These are phyloP conservation scores for Entelurus aequoreus DNA, from an alignment of 2,113 vertebrate species.

Conservation along the genomic window DNA sequence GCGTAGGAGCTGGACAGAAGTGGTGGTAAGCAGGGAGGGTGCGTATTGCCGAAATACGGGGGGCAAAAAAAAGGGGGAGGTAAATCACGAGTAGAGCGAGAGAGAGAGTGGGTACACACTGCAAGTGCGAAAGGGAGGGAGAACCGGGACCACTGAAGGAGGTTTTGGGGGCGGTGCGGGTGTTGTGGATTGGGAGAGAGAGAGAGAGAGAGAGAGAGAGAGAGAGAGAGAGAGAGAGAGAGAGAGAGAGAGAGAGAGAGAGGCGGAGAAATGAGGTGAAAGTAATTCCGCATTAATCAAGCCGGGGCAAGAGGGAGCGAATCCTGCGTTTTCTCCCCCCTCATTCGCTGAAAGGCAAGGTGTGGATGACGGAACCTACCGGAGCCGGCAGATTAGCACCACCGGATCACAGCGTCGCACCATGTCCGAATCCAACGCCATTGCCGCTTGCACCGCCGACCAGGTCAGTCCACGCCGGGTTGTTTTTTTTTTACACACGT, in stretches of 20 bases:
- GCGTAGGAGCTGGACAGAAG: no score
- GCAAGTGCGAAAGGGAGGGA: conserved; percentile 23
- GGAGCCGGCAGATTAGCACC: conserved; percentile 68
- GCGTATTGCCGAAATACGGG: conserved; percentile 51
- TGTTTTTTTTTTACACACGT: background rate
- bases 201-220: conserved; percentile 53
- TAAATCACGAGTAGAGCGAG: conserved; percentile 27
- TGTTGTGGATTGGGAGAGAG: conserved; percentile 8
- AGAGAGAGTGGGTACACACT: conserved; percentile 38
- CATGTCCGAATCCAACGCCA: conserved; percentile 73
- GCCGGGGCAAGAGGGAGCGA: conserved; percentile 73
- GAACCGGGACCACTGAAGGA: conserved; percentile 45
- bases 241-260: conserved; percentile 53
- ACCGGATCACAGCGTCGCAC: conserved; percentile 67
- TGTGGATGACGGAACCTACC: conserved; percentile 76
- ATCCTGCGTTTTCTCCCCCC: conserved; percentile 54
- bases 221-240: conserved; percentile 62
- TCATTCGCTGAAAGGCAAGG: conserved; percentile 67
- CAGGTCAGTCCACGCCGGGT: conserved; percentile 70
- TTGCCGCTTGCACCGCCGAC: conserved; percentile 63
- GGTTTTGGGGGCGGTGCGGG: conserved; percentile 29
- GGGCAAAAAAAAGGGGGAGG: conserved; percentile 33
- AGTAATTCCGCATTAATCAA: conserved; percentile 84
- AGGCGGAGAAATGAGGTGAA: conserved; percentile 82
- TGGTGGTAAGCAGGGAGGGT: background rate